Percentiles rank a stretch among this genome's conserved stretches.
phyloP scores from a whole-genome alignment of 2,797 vertebrate species.

The Hippocampus kuda region DNA sequence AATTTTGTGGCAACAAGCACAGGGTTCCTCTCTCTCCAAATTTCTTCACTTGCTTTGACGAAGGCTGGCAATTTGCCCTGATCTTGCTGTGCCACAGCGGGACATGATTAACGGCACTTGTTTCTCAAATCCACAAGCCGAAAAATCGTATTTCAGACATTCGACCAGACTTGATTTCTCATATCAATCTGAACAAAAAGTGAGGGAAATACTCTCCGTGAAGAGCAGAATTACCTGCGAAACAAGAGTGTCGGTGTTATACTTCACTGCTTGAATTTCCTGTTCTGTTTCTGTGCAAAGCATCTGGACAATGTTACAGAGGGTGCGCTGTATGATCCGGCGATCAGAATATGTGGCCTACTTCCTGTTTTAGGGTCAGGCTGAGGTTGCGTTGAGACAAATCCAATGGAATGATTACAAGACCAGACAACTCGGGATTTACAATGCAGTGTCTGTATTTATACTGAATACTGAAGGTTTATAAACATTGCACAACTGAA shows the following conservation, averaged over 20 bases:
- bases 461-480: background rate
- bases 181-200: slow-evolving; percentile 18
- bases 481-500: background rate
- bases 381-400: slow-evolving; percentile 24
- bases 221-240: slow-evolving; percentile 12
- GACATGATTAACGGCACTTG: slow-evolving; percentile 67
- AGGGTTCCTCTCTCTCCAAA: slow-evolving; percentile 32
- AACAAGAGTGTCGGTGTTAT: slow-evolving; percentile 27
- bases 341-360: slow-evolving; percentile 40
- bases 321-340: slow-evolving; percentile 57
- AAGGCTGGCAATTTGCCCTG: slow-evolving; percentile 66
- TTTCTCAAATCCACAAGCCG: slow-evolving; percentile 47
- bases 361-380: slow-evolving; percentile 32
- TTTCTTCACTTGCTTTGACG: slow-evolving; percentile 56
- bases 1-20: slow-evolving; percentile 57
- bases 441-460: slow-evolving; percentile 1
- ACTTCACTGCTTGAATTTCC: slow-evolving; percentile 42
- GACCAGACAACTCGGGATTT: slow-evolving; percentile 11
- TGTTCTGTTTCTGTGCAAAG: slow-evolving; percentile 20
- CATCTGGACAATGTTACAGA: slow-evolving; percentile 59
- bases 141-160: slow-evolving; percentile 55
- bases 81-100: slow-evolving; percentile 50
- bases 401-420: slow-evolving; percentile 10
- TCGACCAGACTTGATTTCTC: slow-evolving; percentile 36
- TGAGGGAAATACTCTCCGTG: slow-evolving; percentile 19